Evolutionary conservation across 2,797 vertebrate species (phyloP), one percentile per base, ranked within the genome.

Genomic region (Chloroceryle amazona): DNA sequence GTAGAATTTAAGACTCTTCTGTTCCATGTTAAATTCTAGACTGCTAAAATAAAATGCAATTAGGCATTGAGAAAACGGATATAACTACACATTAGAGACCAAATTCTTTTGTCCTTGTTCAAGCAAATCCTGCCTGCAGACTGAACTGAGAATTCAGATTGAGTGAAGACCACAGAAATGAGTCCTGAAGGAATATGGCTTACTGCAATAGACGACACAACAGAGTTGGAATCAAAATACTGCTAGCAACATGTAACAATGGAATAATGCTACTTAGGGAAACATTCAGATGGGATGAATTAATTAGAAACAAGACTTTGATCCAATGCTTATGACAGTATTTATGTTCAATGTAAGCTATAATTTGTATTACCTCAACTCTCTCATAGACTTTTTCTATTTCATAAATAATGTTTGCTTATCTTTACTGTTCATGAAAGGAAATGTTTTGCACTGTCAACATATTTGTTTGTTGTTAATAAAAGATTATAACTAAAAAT

Each of bases 401-500:
- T 76, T 95, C 61, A 37, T 91, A 65, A 90, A 39, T 47, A 88
- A 62, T 31, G 20, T 85, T 94, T 88, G 47, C 49, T 58, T 87
- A 58, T 89, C 61, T 93, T 83, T 89, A 74, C 79, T 54, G 33
- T 26, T 96, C 78, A 61, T 54, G 78, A 75, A 93, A 87, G 61
- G 84, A 95, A 83, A 55, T 81, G 79, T 95, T 96, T 95, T 95
- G 70, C 79, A 78, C 81, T 96, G 92, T 97, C 96, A 95, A 95
- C 88, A 67, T 71, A 90, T 86, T 95, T 94, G 49, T 84, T 97
- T 95, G 73, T 65, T 91, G 83, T 95, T 95, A 95, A 97, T 94
- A 96, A 96, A 96, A 91, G 91, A 97, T 96, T 93, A 89, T 90
- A 97, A 92, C 93, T 95, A 90, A 97, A 97, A 97, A 92, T 95